Base-by-base conservation (phyloP, 2,797 vertebrate species). In the Danionella dracula region DNA sequence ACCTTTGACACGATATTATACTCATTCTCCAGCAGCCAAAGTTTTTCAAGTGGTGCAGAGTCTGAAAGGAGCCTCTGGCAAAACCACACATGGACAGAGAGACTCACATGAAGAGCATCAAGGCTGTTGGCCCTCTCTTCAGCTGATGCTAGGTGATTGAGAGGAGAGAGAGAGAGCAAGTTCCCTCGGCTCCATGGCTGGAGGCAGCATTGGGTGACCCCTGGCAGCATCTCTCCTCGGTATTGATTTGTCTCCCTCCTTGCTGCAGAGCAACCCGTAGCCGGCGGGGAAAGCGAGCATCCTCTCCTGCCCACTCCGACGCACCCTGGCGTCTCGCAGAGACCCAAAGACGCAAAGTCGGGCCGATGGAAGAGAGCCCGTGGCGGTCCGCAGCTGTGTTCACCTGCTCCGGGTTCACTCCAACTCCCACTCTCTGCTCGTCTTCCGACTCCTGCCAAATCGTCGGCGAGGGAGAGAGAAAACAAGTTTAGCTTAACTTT, bases 321-420 rank as follows among this genome's bases (percentile, higher is more conserved):
- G 83, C 82, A 79, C 79, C 81, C 76, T 86, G 84, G 80, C 68
- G 74, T 81, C 84, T 88, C 79, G 74, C 61, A 44, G 49, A 84
- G 81, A 87, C 85, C 83, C 81, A 44, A 76, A 80, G 70, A 81
- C 60, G 76, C 78, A 62, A 64, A 72, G 64, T 56, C 69, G 61
- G 72, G 80, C 84, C 78, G 79, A 80, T 85, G 79, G 82, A 83
- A 84, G 84, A 87, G 82, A 85, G 87, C 88, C 87, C 80, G 74
- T 87, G 87, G 90, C 88, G 73, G 88, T 90, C 86, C 82, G 76
- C 87, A 88, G 87, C 87, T 89, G 88, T 70, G 83, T 88, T 89
- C 85, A 86, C 86, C 86, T 86, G 86, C 87, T 88, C 86, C 66
- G 78, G 84, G 85, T 89, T 89, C 84, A 86, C 67, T 77, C 82